phyloP scores from a whole-genome alignment of 2,797 vertebrate genomes.

The Corythornis leucogaster region DNA sequence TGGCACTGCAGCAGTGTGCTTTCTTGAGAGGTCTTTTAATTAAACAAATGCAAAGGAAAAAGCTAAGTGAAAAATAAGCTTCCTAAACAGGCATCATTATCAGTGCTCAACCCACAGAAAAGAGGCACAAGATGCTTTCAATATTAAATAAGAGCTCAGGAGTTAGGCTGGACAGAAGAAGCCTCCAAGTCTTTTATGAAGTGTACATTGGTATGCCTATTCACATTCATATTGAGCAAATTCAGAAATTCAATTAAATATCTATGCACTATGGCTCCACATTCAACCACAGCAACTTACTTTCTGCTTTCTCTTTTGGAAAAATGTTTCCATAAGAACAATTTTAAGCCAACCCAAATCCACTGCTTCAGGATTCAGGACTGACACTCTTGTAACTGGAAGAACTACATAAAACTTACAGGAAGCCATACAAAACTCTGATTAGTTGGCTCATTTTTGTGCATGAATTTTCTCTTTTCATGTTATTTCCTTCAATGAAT shows the following conservation, averaged over 20 bases:
- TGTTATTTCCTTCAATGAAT: no score
- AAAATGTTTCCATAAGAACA: no score
- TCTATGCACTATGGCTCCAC: neutral
- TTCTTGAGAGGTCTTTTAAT: constrained; percentile 37
- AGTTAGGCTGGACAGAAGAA: neutral
- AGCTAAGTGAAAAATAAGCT: constrained; percentile 45
- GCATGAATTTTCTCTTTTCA: no score
- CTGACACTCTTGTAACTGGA: no score
- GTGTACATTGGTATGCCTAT: neutral
- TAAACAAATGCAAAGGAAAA: constrained; percentile 33
- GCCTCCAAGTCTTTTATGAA: neutral
- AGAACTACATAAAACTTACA: no score
- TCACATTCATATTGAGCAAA: neutral
- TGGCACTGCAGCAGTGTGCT: neutral
- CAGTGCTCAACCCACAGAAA: neutral
- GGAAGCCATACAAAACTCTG: no score
- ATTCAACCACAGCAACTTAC: no score
- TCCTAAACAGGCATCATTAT: neutral
- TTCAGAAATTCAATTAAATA: neutral
- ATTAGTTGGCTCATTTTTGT: no score
- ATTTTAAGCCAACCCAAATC: no score
- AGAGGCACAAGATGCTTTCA: neutral
- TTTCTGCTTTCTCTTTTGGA: no score
- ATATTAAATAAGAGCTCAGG: neutral
- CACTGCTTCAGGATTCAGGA: no score